These are phyloP conservation scores for Aplodontia rufa DNA, from an alignment of 2,113 vertebrate genomes.

Conservation along the genomic window DNA sequence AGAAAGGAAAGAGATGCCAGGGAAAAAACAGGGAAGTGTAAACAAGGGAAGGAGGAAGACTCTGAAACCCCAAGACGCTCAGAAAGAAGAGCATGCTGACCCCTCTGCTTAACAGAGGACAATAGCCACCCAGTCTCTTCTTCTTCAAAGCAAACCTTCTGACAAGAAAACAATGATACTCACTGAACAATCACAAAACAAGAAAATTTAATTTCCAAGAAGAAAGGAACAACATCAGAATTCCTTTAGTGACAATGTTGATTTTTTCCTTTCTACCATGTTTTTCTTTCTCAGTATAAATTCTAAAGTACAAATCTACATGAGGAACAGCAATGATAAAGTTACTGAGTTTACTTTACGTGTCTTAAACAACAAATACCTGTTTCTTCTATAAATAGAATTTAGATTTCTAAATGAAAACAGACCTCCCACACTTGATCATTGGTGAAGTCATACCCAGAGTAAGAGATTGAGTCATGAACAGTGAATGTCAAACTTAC, in stretches of 20 bases:
- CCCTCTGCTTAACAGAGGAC: background rate
- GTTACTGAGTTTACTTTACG: conserved; percentile 27
- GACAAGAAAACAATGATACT: conserved; percentile 1
- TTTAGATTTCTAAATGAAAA: conserved; percentile 49
- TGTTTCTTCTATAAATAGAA: conserved; percentile 38
- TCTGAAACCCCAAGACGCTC: background rate
- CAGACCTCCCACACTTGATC: background rate
- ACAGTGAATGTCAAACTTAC: conserved; percentile 33
- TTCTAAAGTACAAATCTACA: conserved; percentile 19
- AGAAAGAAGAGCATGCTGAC: conserved; percentile 12
- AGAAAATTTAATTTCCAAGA: conserved; percentile 33
- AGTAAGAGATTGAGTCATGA: background rate
- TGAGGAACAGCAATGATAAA: conserved; percentile 27
- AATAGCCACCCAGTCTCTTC: background rate
- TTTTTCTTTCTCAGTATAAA: conserved; percentile 25
- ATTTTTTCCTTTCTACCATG: background rate
- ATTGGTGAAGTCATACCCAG: conserved; percentile 23
- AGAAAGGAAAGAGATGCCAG: background rate
- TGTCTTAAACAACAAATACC: conserved; percentile 31
- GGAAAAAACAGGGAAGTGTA: background rate
- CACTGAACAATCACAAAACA: conserved; percentile 1
- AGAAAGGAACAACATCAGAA: conserved; percentile 36
- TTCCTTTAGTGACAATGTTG: background rate
- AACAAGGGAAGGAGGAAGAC: background rate
- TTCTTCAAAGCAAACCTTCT: conserved; percentile 23